Conservation (phyloP, 2,888 invertebrate species). For the Cerastis leucographa region DNA sequence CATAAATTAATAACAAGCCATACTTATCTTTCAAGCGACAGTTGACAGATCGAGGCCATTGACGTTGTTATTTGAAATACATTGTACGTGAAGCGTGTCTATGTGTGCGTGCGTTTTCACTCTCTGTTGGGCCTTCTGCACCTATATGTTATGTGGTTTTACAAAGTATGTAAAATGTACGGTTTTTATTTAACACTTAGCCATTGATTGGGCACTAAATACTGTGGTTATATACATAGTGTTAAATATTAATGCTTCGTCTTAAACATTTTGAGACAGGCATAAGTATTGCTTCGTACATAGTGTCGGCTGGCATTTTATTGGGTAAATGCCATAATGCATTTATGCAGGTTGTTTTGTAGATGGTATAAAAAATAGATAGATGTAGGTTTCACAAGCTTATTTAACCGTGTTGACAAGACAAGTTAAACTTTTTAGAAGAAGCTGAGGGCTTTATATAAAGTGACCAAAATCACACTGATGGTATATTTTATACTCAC, state of each 20-base stretch:
- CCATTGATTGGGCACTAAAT: slow-evolving; percentile 28
- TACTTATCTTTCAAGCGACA: not conserved
- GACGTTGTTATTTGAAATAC: not conserved
- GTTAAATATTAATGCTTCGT: slow-evolving; percentile 17
- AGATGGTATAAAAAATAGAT: not conserved
- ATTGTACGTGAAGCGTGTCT: not conserved
- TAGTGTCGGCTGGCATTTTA: not conserved
- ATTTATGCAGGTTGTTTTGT: not conserved
- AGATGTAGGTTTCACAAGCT: not conserved
- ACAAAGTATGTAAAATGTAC: slow-evolving; percentile 30
- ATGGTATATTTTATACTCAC: no score
- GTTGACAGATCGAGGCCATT: not conserved
- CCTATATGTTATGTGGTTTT: not conserved
- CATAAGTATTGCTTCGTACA: not conserved
- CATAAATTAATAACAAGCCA: no score
- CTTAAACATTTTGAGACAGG: not conserved
- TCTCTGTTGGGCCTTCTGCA: not conserved
- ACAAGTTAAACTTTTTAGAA: not conserved
- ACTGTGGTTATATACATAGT: slow-evolving; percentile 12
- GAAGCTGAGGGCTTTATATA: no score
- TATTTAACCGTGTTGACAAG: not conserved
- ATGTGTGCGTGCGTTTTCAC: not conserved
- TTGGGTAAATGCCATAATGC: no score
- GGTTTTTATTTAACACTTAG: slow-evolving; percentile 53
- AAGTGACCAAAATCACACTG: no score